Base-by-base conservation (phyloP, 1,140 invertebrate species). In the Brachionus calyciflorus region DNA sequence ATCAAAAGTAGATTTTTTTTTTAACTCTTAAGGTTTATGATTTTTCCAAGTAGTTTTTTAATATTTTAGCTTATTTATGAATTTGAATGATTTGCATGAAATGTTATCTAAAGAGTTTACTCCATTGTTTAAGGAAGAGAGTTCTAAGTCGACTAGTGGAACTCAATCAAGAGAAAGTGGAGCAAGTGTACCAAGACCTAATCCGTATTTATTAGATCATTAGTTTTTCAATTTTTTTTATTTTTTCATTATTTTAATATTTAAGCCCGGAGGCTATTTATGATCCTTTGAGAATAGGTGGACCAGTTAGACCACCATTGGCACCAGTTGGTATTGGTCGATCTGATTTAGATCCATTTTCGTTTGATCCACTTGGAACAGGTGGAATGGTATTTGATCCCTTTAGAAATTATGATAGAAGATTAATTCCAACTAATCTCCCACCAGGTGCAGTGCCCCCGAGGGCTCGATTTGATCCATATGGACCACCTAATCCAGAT, bases 371-470 rank as follows among this genome's bases (percentile, higher is more conserved):
- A 9, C 19, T 44, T 4, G 60, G 60, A 24, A 60, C 55, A 60
- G 60, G 60, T 24, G 60, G 60, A 24, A 65, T 65, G 60, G 44
- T 65, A 24, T 65, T 65, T 44, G 60, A 65, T 12, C 60, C 60
- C 1, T 65, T 65, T 21, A 65, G 60, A n/a, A 65, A 65, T 40
- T 44, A 44, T 44, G 60, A 65, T 65, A 6, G 60, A 21, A 65
- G 60, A 65, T 44, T 65, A 7, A 65, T 65, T 24, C 60, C 60
- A 12, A 26, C 60, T 44, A 65, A 65, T 65, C 30, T 65, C 10
- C 60, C 60, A 24, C 60, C 60, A 9, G 60, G 60, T 4, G 60
- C 60, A 65, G 60, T 65, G 21, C 60, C 60, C 41, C 60, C 60
- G 9, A 21, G 60, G 12, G 60, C 60, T 10, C 41, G 60, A 44